phyloP scores from a whole-genome alignment of 2,113 vertebrate species.

The Hemiprocne comata region DNA sequence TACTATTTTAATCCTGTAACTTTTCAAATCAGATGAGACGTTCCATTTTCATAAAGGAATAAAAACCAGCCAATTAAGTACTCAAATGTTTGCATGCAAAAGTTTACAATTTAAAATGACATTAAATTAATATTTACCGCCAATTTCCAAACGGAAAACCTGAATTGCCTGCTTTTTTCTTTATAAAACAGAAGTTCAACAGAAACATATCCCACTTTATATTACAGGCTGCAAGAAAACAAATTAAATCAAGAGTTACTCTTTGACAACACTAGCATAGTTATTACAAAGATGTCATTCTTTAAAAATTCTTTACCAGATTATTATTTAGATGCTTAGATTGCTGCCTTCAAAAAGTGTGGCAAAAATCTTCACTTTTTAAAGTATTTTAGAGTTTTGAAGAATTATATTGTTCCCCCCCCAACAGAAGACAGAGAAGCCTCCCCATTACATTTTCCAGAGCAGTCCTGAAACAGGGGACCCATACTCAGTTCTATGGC shows the following conservation, averaged over 20 bases:
- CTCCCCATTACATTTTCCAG: not conserved
- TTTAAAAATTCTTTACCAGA: not conserved
- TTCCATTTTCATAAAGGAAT: not conserved
- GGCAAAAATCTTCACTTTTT: not conserved
- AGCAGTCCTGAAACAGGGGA: not conserved
- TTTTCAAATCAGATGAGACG: not conserved
- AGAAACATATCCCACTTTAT: constrained; percentile 22
- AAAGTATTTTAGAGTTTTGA: not conserved
- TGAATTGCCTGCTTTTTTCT: constrained; percentile 57
- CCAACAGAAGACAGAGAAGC: not conserved
- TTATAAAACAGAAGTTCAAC: constrained; percentile 32
- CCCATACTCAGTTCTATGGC: not conserved
- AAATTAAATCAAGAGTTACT: constrained; percentile 19
- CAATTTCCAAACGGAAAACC: constrained; percentile 19
- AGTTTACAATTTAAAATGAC: not conserved
- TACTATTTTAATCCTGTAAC: not conserved
- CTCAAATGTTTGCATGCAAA: not conserved
- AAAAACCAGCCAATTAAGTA: not conserved
- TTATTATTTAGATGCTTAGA: not conserved
- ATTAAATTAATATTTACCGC: constrained; percentile 3
- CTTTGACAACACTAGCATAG: constrained; percentile 12
- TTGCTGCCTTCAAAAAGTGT: not conserved
- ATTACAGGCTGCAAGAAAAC: constrained; percentile 29
- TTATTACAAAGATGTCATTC: not conserved
- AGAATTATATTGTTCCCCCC: not conserved